These are phyloP conservation scores for Poeciliopsis turrubarensis DNA, from an alignment of 2,113 vertebrate species.

Conservation along the genomic window DNA sequence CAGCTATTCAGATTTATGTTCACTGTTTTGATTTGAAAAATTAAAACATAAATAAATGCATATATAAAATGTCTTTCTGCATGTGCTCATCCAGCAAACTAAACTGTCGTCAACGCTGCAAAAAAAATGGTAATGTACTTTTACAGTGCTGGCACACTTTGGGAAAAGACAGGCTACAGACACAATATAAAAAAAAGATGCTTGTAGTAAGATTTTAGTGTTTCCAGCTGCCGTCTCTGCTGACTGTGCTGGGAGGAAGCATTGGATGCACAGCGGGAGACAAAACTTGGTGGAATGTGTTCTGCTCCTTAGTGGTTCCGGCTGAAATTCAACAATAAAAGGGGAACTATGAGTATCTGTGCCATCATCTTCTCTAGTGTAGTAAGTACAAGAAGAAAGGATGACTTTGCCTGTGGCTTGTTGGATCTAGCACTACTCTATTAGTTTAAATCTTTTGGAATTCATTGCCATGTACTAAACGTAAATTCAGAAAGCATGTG, in stretches of 20 bases:
- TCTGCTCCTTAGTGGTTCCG: slow-evolving; percentile 41
- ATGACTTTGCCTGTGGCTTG: slow-evolving; percentile 9
- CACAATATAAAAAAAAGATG: slow-evolving; percentile 52
- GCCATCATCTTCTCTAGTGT: slow-evolving; percentile 23
- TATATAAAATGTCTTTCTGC: not conserved
- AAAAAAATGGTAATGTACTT: slow-evolving; percentile 6
- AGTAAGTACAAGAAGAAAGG: slow-evolving; percentile 13
- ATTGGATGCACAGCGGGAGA: slow-evolving; percentile 58
- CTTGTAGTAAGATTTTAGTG: slow-evolving; percentile 53
- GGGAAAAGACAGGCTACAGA: slow-evolving; percentile 38
- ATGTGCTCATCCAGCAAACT: slow-evolving; percentile 3
- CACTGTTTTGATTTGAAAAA: not conserved
- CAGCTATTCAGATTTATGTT: no score
- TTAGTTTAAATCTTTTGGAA: slow-evolving; percentile 5
- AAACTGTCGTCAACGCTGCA: slow-evolving; percentile 15
- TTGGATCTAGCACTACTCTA: not conserved
- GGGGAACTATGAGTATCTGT: slow-evolving; percentile 44
- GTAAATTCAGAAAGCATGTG: not conserved
- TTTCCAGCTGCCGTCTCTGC: slow-evolving; percentile 63
- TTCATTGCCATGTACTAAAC: slow-evolving; percentile 5
- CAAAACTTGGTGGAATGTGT: slow-evolving; percentile 49
- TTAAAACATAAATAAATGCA: not conserved
- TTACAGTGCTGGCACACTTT: slow-evolving; percentile 24
- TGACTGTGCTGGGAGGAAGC: slow-evolving; percentile 57
- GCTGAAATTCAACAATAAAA: slow-evolving; percentile 50